Percentiles rank a stretch among this genome's conserved stretches.
Evolutionary conservation across 2,797 vertebrate genomes (phyloP).

Genomic region (Etheostoma perlongum): DNA sequence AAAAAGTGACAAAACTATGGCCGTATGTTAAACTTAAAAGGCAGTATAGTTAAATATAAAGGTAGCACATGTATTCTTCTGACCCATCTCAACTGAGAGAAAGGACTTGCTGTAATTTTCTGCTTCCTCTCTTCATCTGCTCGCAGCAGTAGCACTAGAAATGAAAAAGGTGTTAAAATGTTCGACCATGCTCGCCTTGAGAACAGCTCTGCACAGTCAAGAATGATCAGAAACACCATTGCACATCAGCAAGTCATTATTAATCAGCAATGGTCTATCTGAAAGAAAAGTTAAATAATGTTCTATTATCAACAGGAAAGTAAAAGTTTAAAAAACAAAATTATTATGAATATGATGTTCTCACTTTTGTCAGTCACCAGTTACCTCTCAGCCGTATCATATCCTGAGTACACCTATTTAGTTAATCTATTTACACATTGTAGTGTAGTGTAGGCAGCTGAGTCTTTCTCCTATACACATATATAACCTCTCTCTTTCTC

Average conservation of each 20-base stretch:
- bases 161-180: slow-evolving; percentile 12
- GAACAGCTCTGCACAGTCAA: slow-evolving; percentile 22
- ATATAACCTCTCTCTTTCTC: slow-evolving; percentile 4
- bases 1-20: slow-evolving; percentile 10
- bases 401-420: neutral
- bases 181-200: neutral
- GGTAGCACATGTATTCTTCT: slow-evolving; percentile 8
- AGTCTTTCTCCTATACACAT: neutral
- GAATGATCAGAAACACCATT: slow-evolving; percentile 37
- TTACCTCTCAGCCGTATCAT: neutral
- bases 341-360: neutral
- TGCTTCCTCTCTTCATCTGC: neutral
- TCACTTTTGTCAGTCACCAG: neutral
- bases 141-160: neutral
- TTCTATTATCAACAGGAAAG: neutral
- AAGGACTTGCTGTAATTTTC: neutral
- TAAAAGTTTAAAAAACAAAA: neutral
- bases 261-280: slow-evolving; percentile 21
- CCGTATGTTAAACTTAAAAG: slow-evolving; percentile 1
- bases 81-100: slow-evolving; percentile 1
- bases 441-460: neutral
- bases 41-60: slow-evolving; percentile 2
- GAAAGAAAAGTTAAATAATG: slow-evolving; percentile 4
- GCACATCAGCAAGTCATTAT: slow-evolving; percentile 16
- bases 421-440: slow-evolving; percentile 12